Base-by-base conservation (phyloP, 2,113 vertebrate species). In the Phalacrocorax brasilianus region DNA sequence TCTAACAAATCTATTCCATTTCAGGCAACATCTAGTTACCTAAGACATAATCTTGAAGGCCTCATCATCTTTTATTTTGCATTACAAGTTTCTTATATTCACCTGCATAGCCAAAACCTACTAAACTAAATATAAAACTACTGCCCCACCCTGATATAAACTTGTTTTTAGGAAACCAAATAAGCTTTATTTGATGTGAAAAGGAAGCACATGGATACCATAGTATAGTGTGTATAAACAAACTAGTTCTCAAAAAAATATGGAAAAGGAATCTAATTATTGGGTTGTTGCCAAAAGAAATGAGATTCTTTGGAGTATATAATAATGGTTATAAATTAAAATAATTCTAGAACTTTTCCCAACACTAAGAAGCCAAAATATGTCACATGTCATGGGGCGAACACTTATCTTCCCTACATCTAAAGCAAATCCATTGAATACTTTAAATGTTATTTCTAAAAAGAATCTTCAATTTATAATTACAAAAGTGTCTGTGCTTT, bases 391-490 rank as follows among this genome's bases (percentile, higher is more conserved):
- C 44, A 82, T 61, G 23, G 92, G 76, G 83, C 72, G 56, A 95
- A 74, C 35, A 52, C 24, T 89, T 93, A 76, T 82, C 85, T 77
- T 86, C 35, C 47, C 50, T 32, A 67, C 17, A 27, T 40, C 47
- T 78, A 90, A 88, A 74, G 47, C 55, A 92, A 96, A 83, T 78
- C 76, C 4, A 1, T 4, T 11, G 40, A 96, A 75, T 81, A 80
- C 42, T 91, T 84, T 16, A 84, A 81, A 81, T 71, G 84, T 71
- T 89, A 90, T 68, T 91, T 89, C 84, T 96, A 91, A 71, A 91
- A 71, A 82, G 61, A 49, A 92, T 89, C 52, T 85, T 88, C 63
- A 63, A 12, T 47, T 84, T 84, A 63, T 55, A 93, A 96, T 81
- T 80, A 86, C 33, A 32, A 32, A 83, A 76, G 50, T n/a, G 15